These are phyloP conservation scores for Lampropteryx suffumata DNA, from an alignment of 2,888 invertebrate genomes.

Conservation along the genomic window DNA sequence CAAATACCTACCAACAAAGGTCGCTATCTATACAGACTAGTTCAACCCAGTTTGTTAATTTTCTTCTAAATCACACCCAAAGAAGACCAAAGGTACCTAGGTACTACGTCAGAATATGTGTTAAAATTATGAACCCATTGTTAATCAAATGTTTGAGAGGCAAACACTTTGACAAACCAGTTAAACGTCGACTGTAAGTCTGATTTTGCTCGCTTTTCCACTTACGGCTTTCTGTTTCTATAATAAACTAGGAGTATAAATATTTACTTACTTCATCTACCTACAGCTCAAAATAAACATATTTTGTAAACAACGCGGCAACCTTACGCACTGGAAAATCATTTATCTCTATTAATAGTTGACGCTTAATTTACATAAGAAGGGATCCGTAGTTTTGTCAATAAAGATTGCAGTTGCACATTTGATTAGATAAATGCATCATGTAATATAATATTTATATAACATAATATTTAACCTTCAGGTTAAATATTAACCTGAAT, in stretches of 20 bases:
- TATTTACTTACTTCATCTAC: not conserved
- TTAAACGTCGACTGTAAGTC: no score
- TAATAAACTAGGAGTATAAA: not conserved
- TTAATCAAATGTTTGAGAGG: slow-evolving; percentile 1
- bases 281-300: slow-evolving; percentile 4
- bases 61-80: no score
- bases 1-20: not conserved
- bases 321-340: slow-evolving; percentile 5
- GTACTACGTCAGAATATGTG: not conserved
- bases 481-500: no score
- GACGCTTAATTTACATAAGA: slow-evolving; percentile 8
- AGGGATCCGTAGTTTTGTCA: not conserved
- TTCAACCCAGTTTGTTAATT: no score
- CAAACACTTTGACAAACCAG: no score
- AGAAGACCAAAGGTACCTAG: no score
- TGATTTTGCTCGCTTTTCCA: no score
- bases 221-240: no score
- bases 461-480: slow-evolving; percentile 15
- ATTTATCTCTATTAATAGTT: slow-evolving; percentile 15
- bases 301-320: slow-evolving; percentile 12
- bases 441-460: no score
- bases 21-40: no score
- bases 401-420: slow-evolving; percentile 15
- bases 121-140: slow-evolving; percentile 6
- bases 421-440: slow-evolving; percentile 15